A percentile compares a stretch with the other conserved stretches of the same genome.
These are phyloP conservation scores for Rapana venosa DNA, from an alignment of 2,888 invertebrate species.

Conservation along the genomic window DNA sequence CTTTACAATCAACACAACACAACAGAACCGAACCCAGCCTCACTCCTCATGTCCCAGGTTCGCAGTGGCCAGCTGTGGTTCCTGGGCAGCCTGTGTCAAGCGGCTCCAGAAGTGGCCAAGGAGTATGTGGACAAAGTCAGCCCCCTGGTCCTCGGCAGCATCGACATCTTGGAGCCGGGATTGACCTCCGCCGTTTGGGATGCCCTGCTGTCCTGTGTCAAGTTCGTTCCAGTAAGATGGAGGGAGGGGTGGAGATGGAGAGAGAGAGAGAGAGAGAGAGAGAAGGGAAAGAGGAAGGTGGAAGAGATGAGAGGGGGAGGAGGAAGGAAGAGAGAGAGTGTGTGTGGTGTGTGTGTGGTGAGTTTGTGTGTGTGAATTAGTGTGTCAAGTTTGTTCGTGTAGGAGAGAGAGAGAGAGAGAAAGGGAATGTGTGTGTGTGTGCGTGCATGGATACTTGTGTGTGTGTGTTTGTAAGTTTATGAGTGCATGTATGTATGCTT, in stretches of 20 bases:
- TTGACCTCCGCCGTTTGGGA: conserved; percentile 87
- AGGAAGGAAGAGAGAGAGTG: neutral
- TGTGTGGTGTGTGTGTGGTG: neutral
- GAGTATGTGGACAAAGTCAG: conserved; percentile 82
- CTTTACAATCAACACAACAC: no score
- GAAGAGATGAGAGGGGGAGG: no score
- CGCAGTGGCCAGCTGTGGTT: conserved; percentile 83
- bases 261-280: no score
- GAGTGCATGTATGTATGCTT: neutral
- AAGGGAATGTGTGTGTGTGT: neutral
- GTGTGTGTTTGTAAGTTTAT: neutral
- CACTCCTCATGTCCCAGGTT: conserved; percentile 66
- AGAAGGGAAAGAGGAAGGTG: no score
- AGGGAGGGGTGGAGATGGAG: no score
- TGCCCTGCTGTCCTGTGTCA: conserved; percentile 82
- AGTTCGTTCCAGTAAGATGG: conserved; percentile 57
- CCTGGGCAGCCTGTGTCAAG: conserved; percentile 83
- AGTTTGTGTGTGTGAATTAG: neutral
- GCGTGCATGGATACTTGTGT: neutral
- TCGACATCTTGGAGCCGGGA: conserved; percentile 85
- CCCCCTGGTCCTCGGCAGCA: conserved; percentile 82
- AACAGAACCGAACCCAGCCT: no score
- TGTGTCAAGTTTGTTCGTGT: neutral
- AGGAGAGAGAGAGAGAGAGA: neutral
- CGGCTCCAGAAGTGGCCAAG: conserved; percentile 81